Base-by-base conservation (phyloP, 2,888 invertebrate species). In the Melipona bicolor region DNA sequence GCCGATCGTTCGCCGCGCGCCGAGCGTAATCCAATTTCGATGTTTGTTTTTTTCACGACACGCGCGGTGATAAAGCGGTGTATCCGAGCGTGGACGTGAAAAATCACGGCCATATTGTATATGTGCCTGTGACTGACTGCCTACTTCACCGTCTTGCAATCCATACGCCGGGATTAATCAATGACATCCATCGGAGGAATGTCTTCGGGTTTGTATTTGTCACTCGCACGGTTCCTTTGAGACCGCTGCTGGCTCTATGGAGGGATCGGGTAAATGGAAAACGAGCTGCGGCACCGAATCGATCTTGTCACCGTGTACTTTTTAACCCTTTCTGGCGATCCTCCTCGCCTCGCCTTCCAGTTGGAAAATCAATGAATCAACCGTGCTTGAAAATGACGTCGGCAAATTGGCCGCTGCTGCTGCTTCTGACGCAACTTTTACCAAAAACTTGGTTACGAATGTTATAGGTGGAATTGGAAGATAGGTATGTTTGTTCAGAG, bases 141-240 rank as follows among this genome's bases (percentile, higher is more conserved):
- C 84, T 76, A 50, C 84, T 76, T 76, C 79, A 64, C 84, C 83
- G 79, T 84, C 83, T 79, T 74, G 75, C 77, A 59, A 85, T 84
- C 79, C 84, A 84, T 86, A 83, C 78, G 83, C 71, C 83, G 84
- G 75, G 87, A 86, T 87, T 87, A 87, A 87, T 87, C 77, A 84
- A 79, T 62, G 86, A 81, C 86, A 76, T 78, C 67, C 85, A 82
- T 80, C 84, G 79, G 87, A 81, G 62, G 84, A 87, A 85, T 84
- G 82, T 89, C 85, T 86, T 90, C 85, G 84, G 91, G 91, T 93
- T 93, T 91, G 91, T 93, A 92, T 93, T 93, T 93, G 93, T 93
- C 92, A 92, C 92, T 90, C 88, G 92, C 91, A 91, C 91, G 91
- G 89, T 90, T 90, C 90, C 89, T 91, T 89, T 88, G 83, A 86